Evolutionary conservation across 37 sponge, comb jelly and placozoan species (phyloP), one percentile per base, ranked within the genome.

Genomic region (Lycopodina hypogea): DNA sequence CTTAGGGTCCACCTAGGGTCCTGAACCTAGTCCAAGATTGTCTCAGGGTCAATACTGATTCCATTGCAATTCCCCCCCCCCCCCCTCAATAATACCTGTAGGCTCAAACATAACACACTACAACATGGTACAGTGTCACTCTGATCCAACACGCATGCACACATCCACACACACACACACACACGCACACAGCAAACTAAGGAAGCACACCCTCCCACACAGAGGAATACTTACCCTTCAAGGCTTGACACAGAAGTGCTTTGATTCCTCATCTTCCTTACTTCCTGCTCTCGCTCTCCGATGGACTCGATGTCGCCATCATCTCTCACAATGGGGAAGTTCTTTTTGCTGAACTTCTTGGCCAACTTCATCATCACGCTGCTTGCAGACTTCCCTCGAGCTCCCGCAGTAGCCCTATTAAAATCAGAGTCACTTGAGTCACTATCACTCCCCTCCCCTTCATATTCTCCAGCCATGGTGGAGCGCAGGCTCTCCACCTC

Each of bases 271-370:
- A 60, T 66, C 79, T 52, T 55, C 79, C n/a, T 42, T 18, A 32
- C 41, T 60, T 14, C 42, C 9, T 26, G 6, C 3, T 7, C 8
- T 28, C 56, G 6, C 76, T 76, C 42, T 1, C 37, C 37, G 26
- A 30, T 36, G 17, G 15, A 35, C n/a, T 19, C 35, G n/a, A 7
- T 33, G 19, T 30, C 65, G 33, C 51, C 78, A 52, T 37, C 69
- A 19, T 45, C 79, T 12, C 79, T 19, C 1, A 50, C 56, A 37
- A 60, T 45, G 22, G 37, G 37, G 39, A 67, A 18, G 33, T 33
- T 67, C 39, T 42, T 56, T 56, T 67, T 78, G 38, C 79, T 55
- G 50, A 78, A 52, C 68, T 78, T 78, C 68, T 78, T 78, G 17
- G 79, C 68, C 29, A 78, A 29, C 79, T 78, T 78, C 36, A 78